Percentiles rank a stretch among this genome's conserved stretches.
phyloP scores from a whole-genome alignment of 2,113 vertebrate species.

The Phyllostomus discolor region DNA sequence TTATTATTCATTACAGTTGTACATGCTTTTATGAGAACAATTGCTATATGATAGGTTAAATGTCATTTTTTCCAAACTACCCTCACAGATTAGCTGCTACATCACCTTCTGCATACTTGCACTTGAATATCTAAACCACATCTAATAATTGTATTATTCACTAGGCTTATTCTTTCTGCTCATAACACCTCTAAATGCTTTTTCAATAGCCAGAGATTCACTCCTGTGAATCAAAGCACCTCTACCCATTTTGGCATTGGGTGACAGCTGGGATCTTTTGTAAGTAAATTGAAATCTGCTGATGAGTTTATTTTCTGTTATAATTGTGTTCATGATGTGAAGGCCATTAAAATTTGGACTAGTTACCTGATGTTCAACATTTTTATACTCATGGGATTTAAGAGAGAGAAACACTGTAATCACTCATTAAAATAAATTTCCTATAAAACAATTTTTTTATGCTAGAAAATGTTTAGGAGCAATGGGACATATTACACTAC shows the following conservation, averaged over 20 bases:
- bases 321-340: conserved; percentile 30
- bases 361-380: neutral
- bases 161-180: conserved; percentile 46
- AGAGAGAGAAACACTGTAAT: neutral
- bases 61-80: conserved; percentile 57
- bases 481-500: neutral
- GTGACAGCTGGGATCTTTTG: conserved; percentile 63
- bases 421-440: conserved; percentile 35
- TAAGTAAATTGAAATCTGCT: conserved; percentile 52
- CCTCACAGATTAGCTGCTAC: conserved; percentile 34
- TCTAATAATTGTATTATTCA: conserved; percentile 52
- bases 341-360: conserved; percentile 43
- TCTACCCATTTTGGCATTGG: conserved; percentile 46
- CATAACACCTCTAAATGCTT: conserved; percentile 61
- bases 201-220: conserved; percentile 43
- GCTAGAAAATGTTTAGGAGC: neutral
- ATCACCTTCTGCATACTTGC: conserved; percentile 29
- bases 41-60: conserved; percentile 54
- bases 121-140: conserved; percentile 60
- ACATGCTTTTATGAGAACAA: conserved; percentile 45
- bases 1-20: conserved; percentile 38
- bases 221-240: conserved; percentile 46
- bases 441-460: conserved; percentile 41
- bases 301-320: conserved; percentile 54
- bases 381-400: conserved; percentile 8